A percentile compares a stretch with the other conserved stretches of the same genome.
phyloP scores from a whole-genome alignment of 2,113 vertebrate genomes.

The Hyaena hyaena region DNA sequence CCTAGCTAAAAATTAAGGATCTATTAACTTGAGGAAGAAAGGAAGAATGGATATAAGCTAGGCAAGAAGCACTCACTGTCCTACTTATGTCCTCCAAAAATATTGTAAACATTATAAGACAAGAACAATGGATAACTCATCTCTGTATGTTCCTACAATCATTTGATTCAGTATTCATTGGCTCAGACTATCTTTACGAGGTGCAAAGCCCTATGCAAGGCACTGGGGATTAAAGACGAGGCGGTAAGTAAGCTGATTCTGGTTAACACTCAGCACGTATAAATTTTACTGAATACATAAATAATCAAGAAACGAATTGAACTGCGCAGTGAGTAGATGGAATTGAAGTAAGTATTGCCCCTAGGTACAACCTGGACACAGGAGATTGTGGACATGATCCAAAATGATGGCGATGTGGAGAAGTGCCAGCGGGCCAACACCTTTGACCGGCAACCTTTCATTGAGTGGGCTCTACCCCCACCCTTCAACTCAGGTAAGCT shows the following conservation, averaged over 20 bases:
- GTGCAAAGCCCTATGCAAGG: not conserved
- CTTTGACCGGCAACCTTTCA: constrained; percentile 83
- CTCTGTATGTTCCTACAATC: not conserved
- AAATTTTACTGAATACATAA: not conserved
- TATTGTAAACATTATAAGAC: not conserved
- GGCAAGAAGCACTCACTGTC: not conserved
- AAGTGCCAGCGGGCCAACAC: constrained; percentile 81
- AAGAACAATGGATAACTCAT: not conserved
- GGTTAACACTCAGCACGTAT: not conserved
- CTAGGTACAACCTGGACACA: constrained; percentile 87
- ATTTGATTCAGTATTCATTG: not conserved
- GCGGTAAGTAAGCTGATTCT: not conserved
- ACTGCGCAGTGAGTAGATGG: too few relatives aligned
- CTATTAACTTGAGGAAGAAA: constrained; percentile 4
- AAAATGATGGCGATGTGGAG: constrained; percentile 81
- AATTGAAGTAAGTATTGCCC: constrained; percentile 42
- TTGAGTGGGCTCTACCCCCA: constrained; percentile 77
- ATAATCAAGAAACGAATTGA: not conserved
- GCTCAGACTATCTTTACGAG: not conserved
- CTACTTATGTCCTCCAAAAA: not conserved
- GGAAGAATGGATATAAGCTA: not conserved
- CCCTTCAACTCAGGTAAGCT: constrained; percentile 73
- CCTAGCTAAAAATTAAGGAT: not conserved
- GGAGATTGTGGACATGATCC: constrained; percentile 88
- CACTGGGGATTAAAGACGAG: not conserved